These are phyloP conservation scores for Macrotis lagotis DNA, from an alignment of 2,113 vertebrate species.

Conservation along the genomic window DNA sequence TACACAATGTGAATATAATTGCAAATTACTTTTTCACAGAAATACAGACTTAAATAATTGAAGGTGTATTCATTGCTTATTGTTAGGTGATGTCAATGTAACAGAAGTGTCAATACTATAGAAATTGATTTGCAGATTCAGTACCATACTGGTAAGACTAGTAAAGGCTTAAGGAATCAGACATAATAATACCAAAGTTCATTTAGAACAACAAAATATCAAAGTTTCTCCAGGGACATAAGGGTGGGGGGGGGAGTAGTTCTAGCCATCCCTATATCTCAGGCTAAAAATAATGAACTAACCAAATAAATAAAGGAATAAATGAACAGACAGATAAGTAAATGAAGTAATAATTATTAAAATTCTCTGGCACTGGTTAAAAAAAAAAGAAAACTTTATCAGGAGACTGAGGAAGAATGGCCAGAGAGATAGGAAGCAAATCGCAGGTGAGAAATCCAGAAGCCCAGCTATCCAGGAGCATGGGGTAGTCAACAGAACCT, in stretches of 20 bases:
- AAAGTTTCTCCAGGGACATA: neutral
- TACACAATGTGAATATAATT: neutral
- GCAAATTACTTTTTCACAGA: slow-evolving; percentile 5
- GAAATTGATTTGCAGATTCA: neutral
- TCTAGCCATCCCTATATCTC: neutral
- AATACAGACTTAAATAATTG: slow-evolving; percentile 15
- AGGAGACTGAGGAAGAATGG: neutral
- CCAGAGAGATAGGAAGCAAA: neutral
- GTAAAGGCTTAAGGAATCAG: neutral
- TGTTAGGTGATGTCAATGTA: neutral
- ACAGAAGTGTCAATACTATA: neutral
- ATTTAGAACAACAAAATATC: neutral
- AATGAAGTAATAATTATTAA: neutral
- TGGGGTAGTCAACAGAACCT: neutral
- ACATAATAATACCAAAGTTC: neutral
- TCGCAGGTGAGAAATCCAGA: neutral
- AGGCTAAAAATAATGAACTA: neutral
- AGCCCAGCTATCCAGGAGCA: neutral
- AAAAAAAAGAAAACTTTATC: neutral
- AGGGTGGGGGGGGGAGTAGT: neutral
- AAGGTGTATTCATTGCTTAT: neutral
- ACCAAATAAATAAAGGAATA: neutral
- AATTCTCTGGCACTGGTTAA: neutral
- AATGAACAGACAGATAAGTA: neutral
- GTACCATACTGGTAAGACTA: neutral